Base-by-base conservation (phyloP, 2,113 vertebrate genomes). In the Eonycteris spelaea region DNA sequence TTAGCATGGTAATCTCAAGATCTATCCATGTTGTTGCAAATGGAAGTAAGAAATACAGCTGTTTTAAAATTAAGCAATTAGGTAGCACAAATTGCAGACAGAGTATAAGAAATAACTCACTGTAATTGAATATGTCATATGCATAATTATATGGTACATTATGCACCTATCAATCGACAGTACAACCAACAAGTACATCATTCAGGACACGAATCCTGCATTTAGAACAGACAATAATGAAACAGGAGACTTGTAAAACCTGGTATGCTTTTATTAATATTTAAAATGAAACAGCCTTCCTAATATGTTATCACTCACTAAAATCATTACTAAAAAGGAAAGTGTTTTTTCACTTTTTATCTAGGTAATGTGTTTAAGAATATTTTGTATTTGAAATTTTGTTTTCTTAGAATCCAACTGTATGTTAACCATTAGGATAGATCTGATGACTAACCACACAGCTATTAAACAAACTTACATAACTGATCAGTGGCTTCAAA, bases 121-220 rank as follows among this genome's bases (percentile, higher is more conserved):
- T 94, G 8, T 90, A 98, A 95, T 92, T 90, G 84, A 88, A 88
- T 94, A 61, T 82, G 71, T 83, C 71, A 88, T 70, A 86, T 95
- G 43, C 51, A 68, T 97, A 95, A 97, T 95, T 95, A 96, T 85
- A 71, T 95, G 93, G 75, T 80, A 90, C 80, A 94, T 95, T 97
- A 63, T 95, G 75, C 13, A 95, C 84, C 71, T 87, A 94, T 94
- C 88, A 82, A 43, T 95, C 0, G 15, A 91, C 43, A 91, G 53
- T 84, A 68, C 80, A 92, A 43, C n/a, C 67, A 92, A 73, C 33
- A 35, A 92, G 38, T 40, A 74, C 18, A 93, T 96, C 45, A 79
- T n/a, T 73, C 82, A 90, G 61, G 26, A 89, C 35, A 92, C 48
- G 88, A 78, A 86, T 59, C 63, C 40, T 87, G 21, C 77, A 73